Base-by-base conservation (phyloP, 1,140 invertebrate species). In the Leptinotarsa texana region DNA sequence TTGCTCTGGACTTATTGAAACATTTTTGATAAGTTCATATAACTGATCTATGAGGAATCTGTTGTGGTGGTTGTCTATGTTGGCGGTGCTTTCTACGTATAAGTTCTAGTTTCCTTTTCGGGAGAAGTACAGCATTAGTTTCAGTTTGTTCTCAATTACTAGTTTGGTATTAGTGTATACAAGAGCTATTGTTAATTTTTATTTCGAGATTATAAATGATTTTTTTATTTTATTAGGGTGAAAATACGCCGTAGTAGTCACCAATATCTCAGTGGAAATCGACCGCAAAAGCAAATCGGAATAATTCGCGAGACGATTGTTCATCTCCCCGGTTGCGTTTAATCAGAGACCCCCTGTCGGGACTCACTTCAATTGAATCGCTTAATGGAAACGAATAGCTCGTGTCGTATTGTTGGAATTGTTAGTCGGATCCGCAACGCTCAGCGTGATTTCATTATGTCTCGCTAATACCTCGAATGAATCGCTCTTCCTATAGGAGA, bases 371-470 rank as follows among this genome's bases (percentile, higher is more conserved):
- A 65, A 65, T 65, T 24, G 21, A 22, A 22, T 33, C 63, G 63
- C 21, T 65, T 65, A 65, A 65, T 65, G 63, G 63, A 65, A 65
- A 65, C n/a, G 63, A 65, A 65, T 65, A 33, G 63, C 63, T 22
- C 63, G 63, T 33, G 63, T 65, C 63, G 63, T 18, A 65, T 65
- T 65, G 63, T 65, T 13, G 21, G 21, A 65, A 33, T 65, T 33
- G 63, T 65, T 65, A 65, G 63, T 22, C 17, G 63, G 11, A 33
- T 24, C 21, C 63, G 63, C 63, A 65, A 65, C 21, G 63, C 63
- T 17, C 63, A 65, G 63, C 63, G 63, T 65, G 63, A 65, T 65
- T 65, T 65, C 63, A 65, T 65, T 65, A 24, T 65, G 63, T 22
- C 21, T 13, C 63, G 63, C 63, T 65, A 57, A 57, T 57, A 57